Percentiles rank a stretch among this genome's conserved stretches.
These are phyloP conservation scores for Cercopithecus petaurista DNA, from an alignment of 2,797 vertebrate species.

Conservation along the genomic window DNA sequence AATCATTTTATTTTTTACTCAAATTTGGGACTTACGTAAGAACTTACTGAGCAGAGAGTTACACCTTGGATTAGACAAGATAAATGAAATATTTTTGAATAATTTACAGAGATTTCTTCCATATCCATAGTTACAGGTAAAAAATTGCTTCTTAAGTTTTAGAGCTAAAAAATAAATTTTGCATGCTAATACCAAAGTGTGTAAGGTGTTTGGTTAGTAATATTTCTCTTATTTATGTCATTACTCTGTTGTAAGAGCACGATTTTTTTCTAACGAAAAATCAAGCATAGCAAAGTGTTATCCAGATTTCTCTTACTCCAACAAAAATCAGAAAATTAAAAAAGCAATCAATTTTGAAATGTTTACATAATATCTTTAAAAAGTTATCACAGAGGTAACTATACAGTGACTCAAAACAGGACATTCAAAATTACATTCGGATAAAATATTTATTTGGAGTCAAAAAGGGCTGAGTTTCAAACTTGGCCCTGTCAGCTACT, in stretches of 20 bases:
- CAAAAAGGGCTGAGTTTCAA: neutral
- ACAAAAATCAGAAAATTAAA: neutral
- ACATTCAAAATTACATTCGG: slow-evolving; percentile 30
- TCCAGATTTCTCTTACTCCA: neutral
- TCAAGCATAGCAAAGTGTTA: neutral
- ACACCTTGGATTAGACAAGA: neutral
- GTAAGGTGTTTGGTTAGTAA: neutral
- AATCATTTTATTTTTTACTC: neutral
- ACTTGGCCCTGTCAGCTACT: neutral
- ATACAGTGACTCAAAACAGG: neutral
- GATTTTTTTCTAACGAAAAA: slow-evolving; percentile 33
- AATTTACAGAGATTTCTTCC: neutral
- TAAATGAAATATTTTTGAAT: neutral
- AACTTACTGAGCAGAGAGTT: neutral
- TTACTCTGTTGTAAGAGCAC: neutral
- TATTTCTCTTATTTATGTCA: neutral
- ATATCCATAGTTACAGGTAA: neutral
- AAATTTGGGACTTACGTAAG: neutral
- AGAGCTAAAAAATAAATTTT: slow-evolving; percentile 18
- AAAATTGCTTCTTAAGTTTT: slow-evolving; percentile 23
- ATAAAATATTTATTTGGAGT: neutral
- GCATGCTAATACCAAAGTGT: neutral
- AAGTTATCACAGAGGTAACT: neutral
- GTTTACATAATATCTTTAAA: neutral
- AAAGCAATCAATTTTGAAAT: slow-evolving; percentile 18